Evolutionary conservation across 2,113 vertebrate genomes (phyloP).

Genomic region (Nerophis ophidion): DNA sequence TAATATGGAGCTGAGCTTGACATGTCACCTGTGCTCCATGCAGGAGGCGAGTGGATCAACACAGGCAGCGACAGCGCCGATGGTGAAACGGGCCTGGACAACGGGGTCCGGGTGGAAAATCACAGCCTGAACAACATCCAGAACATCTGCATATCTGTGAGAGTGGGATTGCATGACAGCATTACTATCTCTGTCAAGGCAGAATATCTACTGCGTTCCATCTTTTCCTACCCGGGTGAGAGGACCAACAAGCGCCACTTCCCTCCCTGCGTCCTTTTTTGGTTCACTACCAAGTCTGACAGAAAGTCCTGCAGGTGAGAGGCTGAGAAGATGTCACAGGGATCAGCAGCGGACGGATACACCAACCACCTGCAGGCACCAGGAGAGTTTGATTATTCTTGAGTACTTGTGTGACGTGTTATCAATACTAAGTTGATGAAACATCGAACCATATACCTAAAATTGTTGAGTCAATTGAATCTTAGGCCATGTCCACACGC

Average conservation of each 20-base stretch:
- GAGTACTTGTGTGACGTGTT: too few relatives aligned
- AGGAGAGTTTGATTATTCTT: not conserved
- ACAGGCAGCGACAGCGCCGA: slow-evolving; percentile 83
- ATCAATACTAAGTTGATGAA: not conserved
- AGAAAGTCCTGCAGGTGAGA: slow-evolving; percentile 85
- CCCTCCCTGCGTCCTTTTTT: slow-evolving; percentile 53
- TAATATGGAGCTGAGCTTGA: not conserved
- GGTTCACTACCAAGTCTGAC: slow-evolving; percentile 75
- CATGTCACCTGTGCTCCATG: slow-evolving; percentile 85
- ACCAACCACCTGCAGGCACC: slow-evolving; percentile 79
- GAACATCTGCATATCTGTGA: slow-evolving; percentile 83
- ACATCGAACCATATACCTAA: not conserved
- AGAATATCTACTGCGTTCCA: not conserved
- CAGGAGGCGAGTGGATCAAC: slow-evolving; percentile 86
- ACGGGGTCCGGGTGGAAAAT: slow-evolving; percentile 83
- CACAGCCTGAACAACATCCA: slow-evolving; percentile 87
- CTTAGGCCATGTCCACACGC: too few relatives aligned
- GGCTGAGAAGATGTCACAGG: slow-evolving; percentile 78
- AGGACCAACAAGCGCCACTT: slow-evolving; percentile 80
- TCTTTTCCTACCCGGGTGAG: slow-evolving; percentile 79
- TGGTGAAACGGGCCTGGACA: slow-evolving; percentile 75
- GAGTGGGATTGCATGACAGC: not conserved
- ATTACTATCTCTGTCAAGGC: not conserved
- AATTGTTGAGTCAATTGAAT: not conserved
- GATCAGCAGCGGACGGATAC: slow-evolving; percentile 78